Base-by-base conservation (phyloP, 1,140 invertebrate species). In the Neoseiulus cucumeris region DNA sequence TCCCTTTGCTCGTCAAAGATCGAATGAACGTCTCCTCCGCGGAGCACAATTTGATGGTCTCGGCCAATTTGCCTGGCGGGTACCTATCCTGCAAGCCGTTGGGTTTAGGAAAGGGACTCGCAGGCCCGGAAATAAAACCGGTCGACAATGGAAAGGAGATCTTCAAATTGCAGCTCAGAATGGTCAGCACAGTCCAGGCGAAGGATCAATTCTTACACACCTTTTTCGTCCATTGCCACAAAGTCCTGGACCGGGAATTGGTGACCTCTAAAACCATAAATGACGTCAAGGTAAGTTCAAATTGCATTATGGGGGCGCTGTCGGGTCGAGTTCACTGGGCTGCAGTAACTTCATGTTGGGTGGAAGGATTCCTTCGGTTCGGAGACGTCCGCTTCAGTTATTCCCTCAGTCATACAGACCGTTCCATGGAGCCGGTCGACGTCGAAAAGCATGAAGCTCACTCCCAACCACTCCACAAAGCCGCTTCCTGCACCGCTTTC, bases 121-220 rank as follows among this genome's bases (percentile, higher is more conserved):
- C 86, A 66, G 88, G 88, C 0, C 88, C 89, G 9, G 91, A 94
- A 71, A 85, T 94, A 17, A 83, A 84, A 68, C 94, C 89, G 89
- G 86, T 95, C 33, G 91, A 95, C 75, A 82, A 83, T 55, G 89
- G 90, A 70, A 85, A 87, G 72, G 83, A 83, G 44, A 80, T 95
- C 0, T 94, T 94, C 71, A 83, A 82, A 42, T 84, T 92, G n/a
- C 81, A 81, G 41, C 79, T 93, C 39, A 82, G 85, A 59, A 77
- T 95, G 22, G 82, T 87, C 41, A 94, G 91, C 0, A 93, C 90
- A 1, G 84, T 94, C 12, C 84, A 87, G 33, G 90, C 89, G 0
- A 80, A 81, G 14, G 72, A 68, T 66, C 65, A 44, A 25, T 29
- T 25, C 28, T 25, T 68, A 7, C 65, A 66, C 44, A 51, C n/a